phyloP scores from a whole-genome alignment of 2,797 vertebrate genomes.

The Thripadectes ignobilis region DNA sequence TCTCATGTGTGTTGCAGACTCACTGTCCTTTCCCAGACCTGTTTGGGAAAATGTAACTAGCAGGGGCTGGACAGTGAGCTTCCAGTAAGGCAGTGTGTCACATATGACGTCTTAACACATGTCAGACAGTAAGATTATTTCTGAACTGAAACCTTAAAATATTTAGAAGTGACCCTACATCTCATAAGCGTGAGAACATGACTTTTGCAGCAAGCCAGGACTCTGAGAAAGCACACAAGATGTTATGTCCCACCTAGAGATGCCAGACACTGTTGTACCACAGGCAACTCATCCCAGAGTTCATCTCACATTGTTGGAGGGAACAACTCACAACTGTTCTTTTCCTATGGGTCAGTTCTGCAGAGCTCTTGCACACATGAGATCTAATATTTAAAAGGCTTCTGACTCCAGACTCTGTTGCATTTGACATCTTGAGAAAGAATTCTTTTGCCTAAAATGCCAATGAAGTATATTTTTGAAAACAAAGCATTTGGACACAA shows the following conservation, averaged over 20 bases:
- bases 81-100: neutral
- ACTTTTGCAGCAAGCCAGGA: neutral
- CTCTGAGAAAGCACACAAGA: neutral
- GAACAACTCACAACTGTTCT: neutral
- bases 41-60: neutral
- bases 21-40: neutral
- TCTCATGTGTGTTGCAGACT: neutral
- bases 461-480: constrained; percentile 17
- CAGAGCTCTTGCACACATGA: neutral
- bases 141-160: neutral
- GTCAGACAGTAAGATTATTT: neutral
- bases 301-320: neutral
- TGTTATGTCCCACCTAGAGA: neutral
- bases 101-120: neutral
- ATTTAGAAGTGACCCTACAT: neutral
- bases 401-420: neutral
- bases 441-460: neutral
- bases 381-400: neutral
- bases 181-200: neutral
- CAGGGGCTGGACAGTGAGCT: neutral
- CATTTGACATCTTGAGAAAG: neutral
- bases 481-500: neutral
- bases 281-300: neutral
- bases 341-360: neutral
- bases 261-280: neutral